phyloP scores from a whole-genome alignment of 2,113 vertebrate species.

The Ictidomys tridecemlineatus region DNA sequence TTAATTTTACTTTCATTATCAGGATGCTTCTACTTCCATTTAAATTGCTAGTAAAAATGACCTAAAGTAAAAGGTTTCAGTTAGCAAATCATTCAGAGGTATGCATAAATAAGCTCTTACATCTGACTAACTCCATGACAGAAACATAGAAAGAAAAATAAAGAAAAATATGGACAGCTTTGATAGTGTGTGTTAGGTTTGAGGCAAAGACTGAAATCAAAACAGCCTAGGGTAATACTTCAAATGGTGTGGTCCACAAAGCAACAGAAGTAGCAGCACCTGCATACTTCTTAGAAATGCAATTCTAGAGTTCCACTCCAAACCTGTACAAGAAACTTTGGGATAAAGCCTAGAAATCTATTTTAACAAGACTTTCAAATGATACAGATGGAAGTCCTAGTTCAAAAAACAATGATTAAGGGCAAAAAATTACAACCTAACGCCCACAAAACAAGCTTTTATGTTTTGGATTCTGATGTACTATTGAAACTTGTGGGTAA shows the following conservation, averaged over 20 bases:
- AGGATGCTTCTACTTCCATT: not conserved
- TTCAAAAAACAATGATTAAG: slow-evolving; percentile 27
- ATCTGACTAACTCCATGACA: not conserved
- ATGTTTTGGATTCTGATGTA: not conserved
- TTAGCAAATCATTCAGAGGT: not conserved
- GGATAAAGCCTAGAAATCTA: not conserved
- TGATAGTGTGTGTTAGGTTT: not conserved
- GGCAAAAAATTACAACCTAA: not conserved
- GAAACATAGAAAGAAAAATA: not conserved
- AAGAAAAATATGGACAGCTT: not conserved
- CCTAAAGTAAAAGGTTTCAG: not conserved
- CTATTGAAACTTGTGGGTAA: not conserved
- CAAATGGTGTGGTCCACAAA: not conserved
- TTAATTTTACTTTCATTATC: slow-evolving; percentile 41
- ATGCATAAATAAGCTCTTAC: not conserved
- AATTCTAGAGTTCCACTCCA: not conserved
- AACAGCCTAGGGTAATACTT: not conserved
- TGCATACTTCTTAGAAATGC: not conserved
- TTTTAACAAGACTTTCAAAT: not conserved
- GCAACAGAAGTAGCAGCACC: not conserved
- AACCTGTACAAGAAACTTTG: not conserved
- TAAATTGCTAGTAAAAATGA: not conserved
- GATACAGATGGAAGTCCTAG: not conserved
- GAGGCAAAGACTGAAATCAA: not conserved
- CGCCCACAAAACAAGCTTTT: not conserved